phyloP scores from a whole-genome alignment of 2,888 invertebrate species.

The Bimastos eiseni region DNA sequence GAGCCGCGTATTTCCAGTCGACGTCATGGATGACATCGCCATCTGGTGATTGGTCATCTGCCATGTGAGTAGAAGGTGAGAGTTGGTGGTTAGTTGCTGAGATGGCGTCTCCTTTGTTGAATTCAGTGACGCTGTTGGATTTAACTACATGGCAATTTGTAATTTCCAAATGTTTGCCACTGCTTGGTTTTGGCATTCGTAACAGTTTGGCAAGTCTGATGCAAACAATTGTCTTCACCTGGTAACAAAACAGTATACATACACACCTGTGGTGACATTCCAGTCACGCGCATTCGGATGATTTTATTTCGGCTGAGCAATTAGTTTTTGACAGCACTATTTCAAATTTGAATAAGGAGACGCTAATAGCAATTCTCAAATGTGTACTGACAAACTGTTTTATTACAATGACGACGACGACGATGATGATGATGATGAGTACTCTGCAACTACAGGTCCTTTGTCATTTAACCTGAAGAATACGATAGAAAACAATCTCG shows the following conservation, averaged over 20 bases:
- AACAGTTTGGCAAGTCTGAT: background rate
- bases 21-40: background rate
- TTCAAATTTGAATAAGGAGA: too few species aligned
- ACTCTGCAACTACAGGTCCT: too few species aligned
- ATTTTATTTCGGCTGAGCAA: too few species aligned
- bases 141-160: background rate
- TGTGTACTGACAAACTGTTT: too few species aligned
- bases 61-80: background rate
- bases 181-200: background rate
- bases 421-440: too few species aligned
- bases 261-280: background rate
- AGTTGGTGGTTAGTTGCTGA: too few species aligned
- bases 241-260: background rate
- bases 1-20: slow-evolving; percentile 21
- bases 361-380: too few species aligned
- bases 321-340: too few species aligned
- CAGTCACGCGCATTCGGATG: too few species aligned
- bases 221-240: background rate
- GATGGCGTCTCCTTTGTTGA: background rate
- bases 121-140: background rate
- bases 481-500: too few species aligned
- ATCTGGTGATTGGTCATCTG: background rate
- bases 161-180: background rate
- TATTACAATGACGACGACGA: too few species aligned
- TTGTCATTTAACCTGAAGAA: too few species aligned